These are phyloP conservation scores for Marronus borbonicus DNA, from an alignment of 2,888 invertebrate species.

Conservation along the genomic window DNA sequence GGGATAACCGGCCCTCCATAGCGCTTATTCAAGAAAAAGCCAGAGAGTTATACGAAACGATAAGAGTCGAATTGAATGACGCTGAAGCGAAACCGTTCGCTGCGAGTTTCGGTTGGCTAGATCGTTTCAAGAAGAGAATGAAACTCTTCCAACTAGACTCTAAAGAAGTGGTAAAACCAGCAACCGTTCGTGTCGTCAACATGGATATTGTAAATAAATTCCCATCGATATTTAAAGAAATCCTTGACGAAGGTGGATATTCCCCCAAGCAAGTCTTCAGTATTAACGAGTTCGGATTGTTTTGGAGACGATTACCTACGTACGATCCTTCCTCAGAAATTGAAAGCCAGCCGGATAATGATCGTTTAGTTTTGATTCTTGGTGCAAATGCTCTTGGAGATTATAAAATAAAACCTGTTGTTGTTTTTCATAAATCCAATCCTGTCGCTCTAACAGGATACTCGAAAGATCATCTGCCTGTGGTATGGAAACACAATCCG, in stretches of 20 bases:
- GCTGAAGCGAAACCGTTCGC: conserved; percentile 35
- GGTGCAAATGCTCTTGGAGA: conserved; percentile 37
- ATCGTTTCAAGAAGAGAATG: conserved; percentile 41
- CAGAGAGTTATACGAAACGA: conserved; percentile 29
- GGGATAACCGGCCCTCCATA: conserved; percentile 11
- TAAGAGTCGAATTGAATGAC: conserved; percentile 32
- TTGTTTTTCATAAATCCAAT: conserved; percentile 27
- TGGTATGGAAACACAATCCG: conserved; percentile 32
- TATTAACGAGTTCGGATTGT: conserved; percentile 26
- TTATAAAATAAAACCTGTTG: conserved; percentile 34
- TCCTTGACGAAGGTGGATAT: conserved; percentile 20
- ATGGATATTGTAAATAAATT: conserved; percentile 20
- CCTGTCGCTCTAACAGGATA: conserved; percentile 18
- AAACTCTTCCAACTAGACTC: conserved; percentile 23
- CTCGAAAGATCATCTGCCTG: conserved; percentile 38
- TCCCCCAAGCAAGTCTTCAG: conserved; percentile 37
- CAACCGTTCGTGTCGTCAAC: background rate
- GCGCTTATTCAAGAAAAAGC: conserved; percentile 32
- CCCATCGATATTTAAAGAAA: conserved; percentile 5
- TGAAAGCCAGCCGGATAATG: background rate
- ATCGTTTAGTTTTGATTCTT: conserved; percentile 28
- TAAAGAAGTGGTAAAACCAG: background rate
- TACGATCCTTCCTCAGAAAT: background rate
- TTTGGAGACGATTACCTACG: conserved; percentile 23
- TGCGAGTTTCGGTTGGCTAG: conserved; percentile 34